These are phyloP conservation scores for Leptarthrus brevirostris DNA, from an alignment of 2,888 invertebrate species.

Conservation along the genomic window DNA sequence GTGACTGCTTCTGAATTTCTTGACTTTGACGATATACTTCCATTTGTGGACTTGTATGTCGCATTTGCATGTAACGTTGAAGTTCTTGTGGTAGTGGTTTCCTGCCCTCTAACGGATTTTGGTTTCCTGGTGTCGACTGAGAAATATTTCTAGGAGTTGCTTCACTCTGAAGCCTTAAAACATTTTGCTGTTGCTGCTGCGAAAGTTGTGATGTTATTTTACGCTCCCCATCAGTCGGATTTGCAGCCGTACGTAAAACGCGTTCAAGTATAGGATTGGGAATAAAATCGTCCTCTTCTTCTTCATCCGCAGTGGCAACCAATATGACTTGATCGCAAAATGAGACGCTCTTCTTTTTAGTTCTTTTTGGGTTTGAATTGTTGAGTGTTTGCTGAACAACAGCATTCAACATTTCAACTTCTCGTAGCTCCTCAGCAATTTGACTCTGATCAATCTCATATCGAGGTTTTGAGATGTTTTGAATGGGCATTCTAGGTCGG, in stretches of 20 bases:
- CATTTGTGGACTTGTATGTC: conserved; percentile 58
- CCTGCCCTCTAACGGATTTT: conserved; percentile 23
- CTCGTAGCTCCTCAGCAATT: conserved; percentile 71
- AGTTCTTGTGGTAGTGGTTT: conserved; percentile 59
- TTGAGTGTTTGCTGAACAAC: conserved; percentile 69
- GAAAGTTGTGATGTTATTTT: conserved; percentile 66
- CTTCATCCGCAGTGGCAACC: conserved; percentile 92
- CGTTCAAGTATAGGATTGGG: conserved; percentile 91
- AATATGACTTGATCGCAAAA: conserved; percentile 95
- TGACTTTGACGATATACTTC: conserved; percentile 55
- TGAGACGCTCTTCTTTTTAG: conserved; percentile 92
- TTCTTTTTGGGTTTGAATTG: conserved; percentile 71
- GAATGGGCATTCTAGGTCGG: neutral
- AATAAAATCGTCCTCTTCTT: conserved; percentile 89
- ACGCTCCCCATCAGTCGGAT: conserved; percentile 53
- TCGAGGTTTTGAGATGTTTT: conserved; percentile 61
- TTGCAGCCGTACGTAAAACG: conserved; percentile 82
- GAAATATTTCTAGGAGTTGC: conserved; percentile 62
- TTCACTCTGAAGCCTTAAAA: conserved; percentile 68
- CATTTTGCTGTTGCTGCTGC: conserved; percentile 66
- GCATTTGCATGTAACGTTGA: conserved; percentile 64
- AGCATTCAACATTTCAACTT: conserved; percentile 71
- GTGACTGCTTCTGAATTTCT: conserved; percentile 16
- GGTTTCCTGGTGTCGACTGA: conserved; percentile 41
- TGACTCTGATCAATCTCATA: conserved; percentile 68